phyloP scores from a whole-genome alignment of 2,797 vertebrate species.

The Poliocrania exsul region DNA sequence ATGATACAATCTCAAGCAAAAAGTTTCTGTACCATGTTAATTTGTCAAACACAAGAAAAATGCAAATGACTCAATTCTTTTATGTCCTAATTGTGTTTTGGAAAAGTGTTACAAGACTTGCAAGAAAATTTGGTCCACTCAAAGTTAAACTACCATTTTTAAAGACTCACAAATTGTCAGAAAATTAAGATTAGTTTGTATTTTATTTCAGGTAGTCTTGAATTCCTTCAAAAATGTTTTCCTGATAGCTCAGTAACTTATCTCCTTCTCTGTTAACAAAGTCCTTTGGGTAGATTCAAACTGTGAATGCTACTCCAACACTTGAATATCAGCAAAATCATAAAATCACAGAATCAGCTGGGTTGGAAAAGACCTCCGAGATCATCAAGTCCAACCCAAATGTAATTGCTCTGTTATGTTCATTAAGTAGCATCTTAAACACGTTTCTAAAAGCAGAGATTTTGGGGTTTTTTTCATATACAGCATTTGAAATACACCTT shows the following conservation, averaged over 20 bases:
- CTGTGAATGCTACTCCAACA: neutral
- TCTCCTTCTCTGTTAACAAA: neutral
- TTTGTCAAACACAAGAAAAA: slow-evolving; percentile 34
- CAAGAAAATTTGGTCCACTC: neutral
- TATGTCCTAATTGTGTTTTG: neutral
- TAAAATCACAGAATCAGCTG: no score
- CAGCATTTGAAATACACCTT: neutral
- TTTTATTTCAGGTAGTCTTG: neutral
- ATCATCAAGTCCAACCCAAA: neutral
- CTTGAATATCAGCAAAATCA: neutral
- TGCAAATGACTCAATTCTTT: neutral
- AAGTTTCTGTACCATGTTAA: slow-evolving; percentile 27
- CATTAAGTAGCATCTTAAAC: neutral
- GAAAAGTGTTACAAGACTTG: neutral
- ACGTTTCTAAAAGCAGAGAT: neutral
- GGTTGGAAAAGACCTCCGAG: no score
- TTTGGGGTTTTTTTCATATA: accelerated
- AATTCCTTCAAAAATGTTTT: neutral
- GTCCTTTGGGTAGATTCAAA: neutral
- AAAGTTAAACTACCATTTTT: neutral
- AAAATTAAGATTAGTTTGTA: neutral
- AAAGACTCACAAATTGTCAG: neutral
- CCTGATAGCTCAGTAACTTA: neutral
- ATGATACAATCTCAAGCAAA: slow-evolving; percentile 39
- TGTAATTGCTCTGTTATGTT: neutral